A percentile compares a stretch with the other conserved stretches of the same genome.
These are phyloP conservation scores for Anas georgica DNA, from an alignment of 2,797 vertebrate species.

Conservation along the genomic window DNA sequence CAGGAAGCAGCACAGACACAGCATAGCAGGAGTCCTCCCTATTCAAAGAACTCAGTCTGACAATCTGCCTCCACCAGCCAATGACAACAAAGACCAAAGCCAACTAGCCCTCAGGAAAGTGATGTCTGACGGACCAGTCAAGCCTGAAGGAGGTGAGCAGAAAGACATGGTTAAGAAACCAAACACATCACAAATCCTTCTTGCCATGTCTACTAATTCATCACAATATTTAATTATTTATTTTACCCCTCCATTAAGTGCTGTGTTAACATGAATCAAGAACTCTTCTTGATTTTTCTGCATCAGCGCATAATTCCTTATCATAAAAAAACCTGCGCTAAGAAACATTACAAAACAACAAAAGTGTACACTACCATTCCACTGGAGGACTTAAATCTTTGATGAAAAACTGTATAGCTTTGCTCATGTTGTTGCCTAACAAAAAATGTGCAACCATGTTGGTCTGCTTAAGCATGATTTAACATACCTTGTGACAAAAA, in stretches of 20 bases:
- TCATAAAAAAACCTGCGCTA: slow-evolving; percentile 29
- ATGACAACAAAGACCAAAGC: slow-evolving; percentile 93
- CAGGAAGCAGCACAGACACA: slow-evolving; percentile 97
- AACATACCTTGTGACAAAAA: slow-evolving; percentile 69
- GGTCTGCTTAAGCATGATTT: slow-evolving; percentile 72
- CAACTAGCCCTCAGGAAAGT: slow-evolving; percentile 95
- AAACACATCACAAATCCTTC: slow-evolving; percentile 54
- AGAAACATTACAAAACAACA: slow-evolving; percentile 50
- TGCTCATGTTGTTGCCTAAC: slow-evolving; percentile 70
- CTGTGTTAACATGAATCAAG: slow-evolving; percentile 57
- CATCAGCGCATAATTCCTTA: slow-evolving; percentile 51
- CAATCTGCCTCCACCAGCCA: slow-evolving; percentile 94
- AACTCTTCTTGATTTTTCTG: slow-evolving; percentile 70
- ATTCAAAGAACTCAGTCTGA: slow-evolving; percentile 96
- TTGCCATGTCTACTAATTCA: slow-evolving; percentile 60
- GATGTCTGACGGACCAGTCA: slow-evolving; percentile 94
- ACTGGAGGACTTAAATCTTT: slow-evolving; percentile 62
- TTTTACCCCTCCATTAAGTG: slow-evolving; percentile 70
- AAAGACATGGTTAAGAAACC: slow-evolving; percentile 75
- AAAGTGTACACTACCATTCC: slow-evolving; percentile 73
- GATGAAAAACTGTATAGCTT: slow-evolving; percentile 67
- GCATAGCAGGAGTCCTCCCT: slow-evolving; percentile 94
- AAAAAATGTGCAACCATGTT: slow-evolving; percentile 73
- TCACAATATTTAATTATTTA: slow-evolving; percentile 22
- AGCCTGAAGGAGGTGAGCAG: slow-evolving; percentile 90